Percentiles rank a stretch among this genome's conserved stretches.
phyloP scores from a whole-genome alignment of 2,888 invertebrate genomes.

The Spicauda simplicius region DNA sequence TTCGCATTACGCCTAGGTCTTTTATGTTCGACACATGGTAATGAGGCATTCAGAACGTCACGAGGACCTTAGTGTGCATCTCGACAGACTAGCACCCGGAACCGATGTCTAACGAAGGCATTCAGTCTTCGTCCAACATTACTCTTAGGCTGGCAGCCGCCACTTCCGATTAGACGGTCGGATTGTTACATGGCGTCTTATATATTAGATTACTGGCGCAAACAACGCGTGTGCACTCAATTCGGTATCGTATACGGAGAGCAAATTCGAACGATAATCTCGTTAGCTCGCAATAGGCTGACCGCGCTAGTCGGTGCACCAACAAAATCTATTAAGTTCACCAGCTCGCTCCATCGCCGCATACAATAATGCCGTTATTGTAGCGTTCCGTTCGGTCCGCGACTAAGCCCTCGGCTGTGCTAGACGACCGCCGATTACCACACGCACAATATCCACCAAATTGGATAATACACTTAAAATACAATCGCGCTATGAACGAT shows the following conservation, averaged over 20 bases:
- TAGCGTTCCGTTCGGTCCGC: conserved; percentile 60
- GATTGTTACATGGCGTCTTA: conserved; percentile 41
- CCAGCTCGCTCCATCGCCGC: conserved; percentile 72
- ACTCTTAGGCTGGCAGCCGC: conserved; percentile 35
- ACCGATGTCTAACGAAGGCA: conserved; percentile 57
- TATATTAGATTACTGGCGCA: conserved; percentile 44
- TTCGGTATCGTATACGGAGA: conserved; percentile 62
- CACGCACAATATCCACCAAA: conserved; percentile 86
- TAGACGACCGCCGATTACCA: conserved; percentile 76
- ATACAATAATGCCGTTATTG: conserved; percentile 73
- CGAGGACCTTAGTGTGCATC: conserved; percentile 30
- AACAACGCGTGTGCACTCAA: conserved; percentile 59
- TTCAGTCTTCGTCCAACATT: conserved; percentile 46
- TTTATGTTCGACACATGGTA: conserved; percentile 27
- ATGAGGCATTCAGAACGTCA: conserved; percentile 33
- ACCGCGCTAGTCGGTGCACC: conserved; percentile 63
- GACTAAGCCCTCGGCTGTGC: conserved; percentile 69
- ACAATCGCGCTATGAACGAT: conserved; percentile 84
- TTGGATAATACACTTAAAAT: conserved; percentile 89
- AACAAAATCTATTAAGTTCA: conserved; percentile 82
- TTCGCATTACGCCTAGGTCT: conserved; percentile 4
- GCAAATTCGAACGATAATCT: conserved; percentile 76
- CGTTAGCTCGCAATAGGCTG: conserved; percentile 75
- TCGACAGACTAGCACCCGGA: conserved; percentile 24
- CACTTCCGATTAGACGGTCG: conserved; percentile 45